These are phyloP conservation scores for Carassius carassius DNA, from an alignment of 2,113 vertebrate genomes.

Conservation along the genomic window DNA sequence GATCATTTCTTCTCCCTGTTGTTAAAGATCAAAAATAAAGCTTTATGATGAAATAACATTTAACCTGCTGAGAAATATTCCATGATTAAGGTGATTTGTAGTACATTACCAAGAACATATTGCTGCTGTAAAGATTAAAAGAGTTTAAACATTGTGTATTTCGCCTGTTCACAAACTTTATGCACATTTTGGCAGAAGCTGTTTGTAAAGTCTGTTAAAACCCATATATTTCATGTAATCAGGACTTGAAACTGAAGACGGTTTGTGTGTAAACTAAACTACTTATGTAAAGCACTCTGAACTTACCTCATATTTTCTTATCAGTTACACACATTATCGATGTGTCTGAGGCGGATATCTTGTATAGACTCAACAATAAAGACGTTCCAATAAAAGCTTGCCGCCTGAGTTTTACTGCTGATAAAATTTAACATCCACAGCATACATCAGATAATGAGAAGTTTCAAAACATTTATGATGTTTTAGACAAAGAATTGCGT, in stretches of 20 bases:
- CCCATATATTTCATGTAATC: background rate
- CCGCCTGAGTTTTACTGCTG: background rate
- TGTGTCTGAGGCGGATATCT: background rate
- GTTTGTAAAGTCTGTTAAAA: background rate
- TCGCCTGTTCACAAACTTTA: background rate
- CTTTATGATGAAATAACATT: background rate
- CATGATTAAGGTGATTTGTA: background rate
- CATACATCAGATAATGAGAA: background rate
- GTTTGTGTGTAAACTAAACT: background rate
- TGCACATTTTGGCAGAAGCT: background rate
- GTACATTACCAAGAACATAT: background rate
- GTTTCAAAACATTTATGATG: background rate
- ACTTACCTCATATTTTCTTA: background rate
- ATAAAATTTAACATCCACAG: background rate
- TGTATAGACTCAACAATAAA: background rate
- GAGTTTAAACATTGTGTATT: background rate
- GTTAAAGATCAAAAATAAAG: background rate
- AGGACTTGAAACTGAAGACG: background rate
- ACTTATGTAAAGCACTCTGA: background rate
- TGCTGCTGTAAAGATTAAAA: background rate
- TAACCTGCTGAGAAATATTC: background rate
- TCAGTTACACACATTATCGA: background rate
- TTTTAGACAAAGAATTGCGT: background rate
- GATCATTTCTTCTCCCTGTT: background rate
- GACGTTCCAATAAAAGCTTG: background rate